phyloP scores from a whole-genome alignment of 2,797 vertebrate genomes.

The Spinus olivaceus region DNA sequence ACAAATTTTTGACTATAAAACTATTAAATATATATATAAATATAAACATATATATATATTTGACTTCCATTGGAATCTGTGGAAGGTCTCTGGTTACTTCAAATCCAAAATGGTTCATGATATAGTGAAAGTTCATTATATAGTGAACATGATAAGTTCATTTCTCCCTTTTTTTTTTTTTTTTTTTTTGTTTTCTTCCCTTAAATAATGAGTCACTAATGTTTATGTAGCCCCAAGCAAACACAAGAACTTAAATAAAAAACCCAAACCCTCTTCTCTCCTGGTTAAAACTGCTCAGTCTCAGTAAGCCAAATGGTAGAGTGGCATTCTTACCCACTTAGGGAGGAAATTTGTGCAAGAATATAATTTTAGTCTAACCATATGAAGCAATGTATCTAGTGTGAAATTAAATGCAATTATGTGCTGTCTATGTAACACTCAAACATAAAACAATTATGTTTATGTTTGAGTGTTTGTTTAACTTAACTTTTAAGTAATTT shows the following conservation, averaged over 20 bases:
- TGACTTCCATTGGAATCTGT: neutral
- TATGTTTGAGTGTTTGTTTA: too few species aligned
- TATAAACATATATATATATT: too few species aligned
- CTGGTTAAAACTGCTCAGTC: neutral
- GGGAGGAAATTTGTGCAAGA: neutral
- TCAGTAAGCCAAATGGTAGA: neutral
- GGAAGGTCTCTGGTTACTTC: neutral
- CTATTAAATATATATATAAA: neutral
- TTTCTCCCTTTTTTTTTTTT: neutral
- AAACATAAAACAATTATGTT: neutral
- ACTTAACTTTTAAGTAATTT: neutral
- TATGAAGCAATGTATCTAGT: neutral
- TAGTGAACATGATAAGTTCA: neutral
- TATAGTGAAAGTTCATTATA: neutral
- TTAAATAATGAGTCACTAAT: neutral
- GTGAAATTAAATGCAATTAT: neutral
- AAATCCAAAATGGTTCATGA: neutral
- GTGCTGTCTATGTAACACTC: neutral
- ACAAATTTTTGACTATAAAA: neutral
- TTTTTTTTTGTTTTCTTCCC: neutral
- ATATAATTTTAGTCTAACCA: neutral
- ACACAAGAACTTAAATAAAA: neutral
- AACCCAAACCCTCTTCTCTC: neutral
- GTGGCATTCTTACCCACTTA: neutral
- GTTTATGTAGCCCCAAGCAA: neutral